Percentiles rank a stretch among this genome's conserved stretches.
Evolutionary conservation across 2,797 vertebrate species (phyloP).

Genomic region (Enoplosus armatus): DNA sequence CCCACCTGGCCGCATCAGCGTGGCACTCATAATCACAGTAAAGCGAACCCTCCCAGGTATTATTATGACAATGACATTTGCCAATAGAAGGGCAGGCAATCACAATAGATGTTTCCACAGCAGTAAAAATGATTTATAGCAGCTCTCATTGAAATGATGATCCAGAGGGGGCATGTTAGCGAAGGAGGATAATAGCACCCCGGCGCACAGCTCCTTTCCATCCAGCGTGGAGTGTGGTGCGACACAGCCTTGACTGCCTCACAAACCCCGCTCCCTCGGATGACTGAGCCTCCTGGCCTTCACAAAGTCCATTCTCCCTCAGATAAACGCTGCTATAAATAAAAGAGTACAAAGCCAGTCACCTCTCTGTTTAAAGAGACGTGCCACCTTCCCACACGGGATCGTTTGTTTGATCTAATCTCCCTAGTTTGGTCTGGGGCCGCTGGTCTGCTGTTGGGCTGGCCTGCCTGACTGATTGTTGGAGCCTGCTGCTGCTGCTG

Average conservation of each 20-base stretch:
- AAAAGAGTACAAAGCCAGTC: conserved; percentile 60
- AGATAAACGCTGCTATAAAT: conserved; percentile 76
- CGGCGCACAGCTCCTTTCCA: conserved; percentile 25
- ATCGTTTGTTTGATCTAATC: conserved; percentile 70
- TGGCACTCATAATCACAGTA: conserved; percentile 60
- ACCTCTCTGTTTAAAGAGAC: conserved; percentile 72
- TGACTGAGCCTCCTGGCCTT: conserved; percentile 70
- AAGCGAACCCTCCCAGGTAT: conserved; percentile 62
- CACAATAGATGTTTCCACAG: conserved; percentile 74
- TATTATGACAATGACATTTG: conserved; percentile 78
- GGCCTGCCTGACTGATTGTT: conserved; percentile 52
- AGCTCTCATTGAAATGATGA: conserved; percentile 61
- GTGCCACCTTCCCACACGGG: conserved; percentile 53
- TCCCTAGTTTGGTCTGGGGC: conserved; percentile 42
- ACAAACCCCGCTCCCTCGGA: conserved; percentile 56
- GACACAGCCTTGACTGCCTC: conserved; percentile 71
- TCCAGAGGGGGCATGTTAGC: conserved; percentile 62
- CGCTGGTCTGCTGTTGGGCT: background rate
- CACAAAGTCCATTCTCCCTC: conserved; percentile 53
- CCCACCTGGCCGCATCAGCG: conserved; percentile 44
- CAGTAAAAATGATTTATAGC: conserved; percentile 71
- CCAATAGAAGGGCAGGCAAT: conserved; percentile 75
- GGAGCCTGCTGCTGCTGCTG: conserved; percentile 35
- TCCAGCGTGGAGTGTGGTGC: background rate
- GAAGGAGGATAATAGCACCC: conserved; percentile 61